Base-by-base conservation (phyloP, 1,140 invertebrate genomes). In the Drosophila tristis region DNA sequence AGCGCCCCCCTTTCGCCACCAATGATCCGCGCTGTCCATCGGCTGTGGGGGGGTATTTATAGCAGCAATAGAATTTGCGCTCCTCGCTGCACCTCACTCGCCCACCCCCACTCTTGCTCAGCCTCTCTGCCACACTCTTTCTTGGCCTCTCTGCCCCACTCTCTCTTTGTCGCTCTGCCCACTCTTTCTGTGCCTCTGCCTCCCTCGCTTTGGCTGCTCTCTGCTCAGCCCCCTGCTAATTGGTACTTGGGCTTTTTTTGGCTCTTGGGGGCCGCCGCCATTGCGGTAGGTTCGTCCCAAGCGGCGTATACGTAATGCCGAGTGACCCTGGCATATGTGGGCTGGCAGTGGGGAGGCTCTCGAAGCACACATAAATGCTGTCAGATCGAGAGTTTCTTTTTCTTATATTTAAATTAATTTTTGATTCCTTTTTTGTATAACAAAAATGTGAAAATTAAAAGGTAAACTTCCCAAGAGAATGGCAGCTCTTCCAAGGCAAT, bases 201-300 rank as follows among this genome's bases (percentile, higher is more conserved):
- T 54, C 47, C 35, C 16, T 25, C 43, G 45, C 42, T 20, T 60
- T 50, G 20, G 15, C 5, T 39, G 20, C 31, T 23, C 35, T 44
- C 44, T 26, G 29, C 53, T 20, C 48, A 70, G 65, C 20, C 31
- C 11, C 47, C 59, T 60, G 68, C 67, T 74, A 76, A 63, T 79
- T 78, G n/a, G 20, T 39, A 39, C 8, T 45, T 35, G 47, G 50
- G 11, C 4, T 35, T 20, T 47, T 39, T 55, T 54, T 62, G 53
- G 29, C 56, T 35, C 64, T 9, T 51, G 44, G 55, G 23, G 29
- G 53, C 44, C 39, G 29, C 15, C 48, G 66, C 60, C 58, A 76
- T 81, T 87, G 82, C 75, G 82, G 82, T 87, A 87, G 82, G 82
- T 87, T 87, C 82, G 65, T 43, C 62, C 47, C 76, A 80, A 47